A percentile compares a stretch with the other conserved stretches of the same genome.
Conservation (phyloP, 1,140 invertebrate genomes). For the Cydia fagiglandana region DNA sequence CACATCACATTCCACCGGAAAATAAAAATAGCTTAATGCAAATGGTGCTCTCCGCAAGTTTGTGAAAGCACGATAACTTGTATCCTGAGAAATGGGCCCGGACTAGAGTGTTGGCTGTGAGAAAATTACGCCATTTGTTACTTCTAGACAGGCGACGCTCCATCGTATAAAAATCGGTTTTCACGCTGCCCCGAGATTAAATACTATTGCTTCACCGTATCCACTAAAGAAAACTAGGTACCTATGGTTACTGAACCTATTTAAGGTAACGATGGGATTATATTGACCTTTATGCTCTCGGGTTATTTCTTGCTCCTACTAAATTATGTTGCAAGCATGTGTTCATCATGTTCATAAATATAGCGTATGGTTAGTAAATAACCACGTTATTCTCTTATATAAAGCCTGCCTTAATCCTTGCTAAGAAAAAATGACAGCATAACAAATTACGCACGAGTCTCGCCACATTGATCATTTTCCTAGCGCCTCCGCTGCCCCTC, state of each 20-base stretch:
- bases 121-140: conserved; percentile 49
- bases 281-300: too few species aligned
- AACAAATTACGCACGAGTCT: background rate
- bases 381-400: too few species aligned
- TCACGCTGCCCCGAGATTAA: conserved; percentile 12
- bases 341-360: too few species aligned
- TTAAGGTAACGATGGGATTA: too few species aligned
- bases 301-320: too few species aligned
- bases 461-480: conserved; percentile 5
- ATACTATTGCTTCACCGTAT: conserved; percentile 11
- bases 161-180: conserved; percentile 29
- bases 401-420: background rate
- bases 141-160: conserved; percentile 38
- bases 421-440: background rate
- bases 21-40: conserved; percentile 34
- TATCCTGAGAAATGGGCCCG: conserved; percentile 46
- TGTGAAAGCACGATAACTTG: conserved; percentile 41
- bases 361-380: too few species aligned
- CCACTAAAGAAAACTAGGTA: background rate
- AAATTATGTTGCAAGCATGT: too few species aligned
- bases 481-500: conserved; percentile 2
- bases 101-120: conserved; percentile 35
- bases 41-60: conserved; percentile 33
- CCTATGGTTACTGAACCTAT: background rate
- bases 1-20: conserved; percentile 8